Evolutionary conservation across 1,140 invertebrate species (phyloP), one percentile per base, ranked within the genome.

Genomic region (Heliothis virescens): DNA sequence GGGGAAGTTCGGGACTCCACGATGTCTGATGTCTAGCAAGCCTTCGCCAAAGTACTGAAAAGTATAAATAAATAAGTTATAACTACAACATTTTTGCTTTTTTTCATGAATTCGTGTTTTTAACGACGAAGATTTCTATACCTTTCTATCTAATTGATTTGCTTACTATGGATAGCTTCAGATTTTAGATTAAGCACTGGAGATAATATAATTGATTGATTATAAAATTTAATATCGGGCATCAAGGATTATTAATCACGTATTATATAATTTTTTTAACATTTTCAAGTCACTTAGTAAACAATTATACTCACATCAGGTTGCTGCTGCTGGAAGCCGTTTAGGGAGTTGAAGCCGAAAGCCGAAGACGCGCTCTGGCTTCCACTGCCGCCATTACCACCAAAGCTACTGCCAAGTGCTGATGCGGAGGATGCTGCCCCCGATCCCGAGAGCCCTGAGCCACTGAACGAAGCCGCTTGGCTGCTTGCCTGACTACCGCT

Each of bases 401-500:
- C 86, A 15, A 91, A 91, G n/a, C 83, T 82, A 1, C 86, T 85
- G 3, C 87, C 88, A 0, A 89, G 72, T 0, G 91, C 59, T 9
- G 74, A 63, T 10, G 92, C 87, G 0, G 89, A 89, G 0, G 92
- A 92, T 1, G 91, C 87, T 0, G 92, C 90, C 0, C 87, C 91
- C 10, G 91, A 92, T 2, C 84, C 74, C 0, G 91, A 88, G 3
- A 78, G 57, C 0, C 90, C 89, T 0, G 82, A 63, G 13, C 86
- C 89, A 29, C 83, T 81, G 79, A 94, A 93, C 2, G 91, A 92
- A 10, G 92, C 91, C 5, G 92, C 91, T 86, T 94, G 93, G 26
- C 93, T 94, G 77, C 91, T 93, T 0, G 93, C 89, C 62, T 94
- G 92, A 65, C 92, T 93, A 7, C 93, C 90, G 65, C 90, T 86